Evolutionary conservation across 2,888 invertebrate species (phyloP).

Genomic region (Ochlodes sylvanus): DNA sequence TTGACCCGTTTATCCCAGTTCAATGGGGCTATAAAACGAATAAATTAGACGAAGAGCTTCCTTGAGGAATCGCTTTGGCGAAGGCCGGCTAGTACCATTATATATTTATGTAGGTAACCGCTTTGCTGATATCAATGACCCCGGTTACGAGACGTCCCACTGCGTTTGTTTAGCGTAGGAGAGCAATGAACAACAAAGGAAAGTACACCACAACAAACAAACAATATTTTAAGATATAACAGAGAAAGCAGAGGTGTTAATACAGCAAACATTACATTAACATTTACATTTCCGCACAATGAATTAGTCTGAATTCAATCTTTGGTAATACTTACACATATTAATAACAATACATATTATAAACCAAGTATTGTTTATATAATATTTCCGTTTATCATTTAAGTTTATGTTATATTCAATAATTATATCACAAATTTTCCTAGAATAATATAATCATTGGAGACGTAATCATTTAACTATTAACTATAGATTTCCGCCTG

Average conservation of each 20-base stretch:
- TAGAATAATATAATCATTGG: background rate
- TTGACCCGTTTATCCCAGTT: slow-evolving; percentile 20
- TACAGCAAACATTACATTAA: slow-evolving; percentile 34
- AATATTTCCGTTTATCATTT: no score
- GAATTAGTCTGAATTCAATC: background rate
- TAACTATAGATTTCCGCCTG: no score
- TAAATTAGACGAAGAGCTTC: slow-evolving; percentile 21
- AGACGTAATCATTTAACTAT: background rate
- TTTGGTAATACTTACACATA: background rate
- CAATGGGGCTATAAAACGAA: slow-evolving; percentile 29
- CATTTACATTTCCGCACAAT: slow-evolving; percentile 38
- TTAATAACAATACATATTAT: no score
- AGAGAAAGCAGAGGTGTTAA: slow-evolving; percentile 37
- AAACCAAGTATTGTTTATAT: no score
- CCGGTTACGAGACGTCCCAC: slow-evolving; percentile 36
- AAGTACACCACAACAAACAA: slow-evolving; percentile 39
- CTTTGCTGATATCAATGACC: slow-evolving; percentile 56
- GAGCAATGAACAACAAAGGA: slow-evolving; percentile 38
- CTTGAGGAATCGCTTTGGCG: slow-evolving; percentile 34
- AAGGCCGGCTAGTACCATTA: slow-evolving; percentile 40
- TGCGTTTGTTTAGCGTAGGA: slow-evolving; percentile 25
- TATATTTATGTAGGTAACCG: slow-evolving; percentile 32
- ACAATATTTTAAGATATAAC: slow-evolving; percentile 39
- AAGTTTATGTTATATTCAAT: no score
- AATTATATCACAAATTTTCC: background rate